These are phyloP conservation scores for Cylas formicarius DNA, from an alignment of 1,140 invertebrate genomes.

Conservation along the genomic window DNA sequence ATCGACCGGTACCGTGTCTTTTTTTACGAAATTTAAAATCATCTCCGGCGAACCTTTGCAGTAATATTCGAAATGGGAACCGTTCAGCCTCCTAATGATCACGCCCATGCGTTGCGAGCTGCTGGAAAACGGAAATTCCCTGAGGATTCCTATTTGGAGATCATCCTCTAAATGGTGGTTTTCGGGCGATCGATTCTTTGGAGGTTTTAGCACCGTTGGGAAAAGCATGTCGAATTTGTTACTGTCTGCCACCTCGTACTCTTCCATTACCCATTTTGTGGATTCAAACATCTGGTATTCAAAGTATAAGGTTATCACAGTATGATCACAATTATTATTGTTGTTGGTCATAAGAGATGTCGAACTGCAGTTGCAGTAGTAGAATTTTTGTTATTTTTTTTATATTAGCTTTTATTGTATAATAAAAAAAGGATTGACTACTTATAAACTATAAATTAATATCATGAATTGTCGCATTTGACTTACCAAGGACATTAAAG, in stretches of 20 bases:
- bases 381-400: too few relatives aligned
- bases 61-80: slow-evolving; percentile 68
- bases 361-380: too few relatives aligned
- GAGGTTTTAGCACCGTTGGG: slow-evolving; percentile 69
- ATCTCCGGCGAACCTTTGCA: slow-evolving; percentile 94
- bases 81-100: slow-evolving; percentile 64
- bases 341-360: too few relatives aligned
- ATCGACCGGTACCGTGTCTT: slow-evolving; percentile 57
- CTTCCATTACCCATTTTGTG: slow-evolving; percentile 69
- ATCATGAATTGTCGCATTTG: too few relatives aligned
- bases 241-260: slow-evolving; percentile 56
- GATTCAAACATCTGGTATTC: slow-evolving; percentile 67
- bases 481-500: too few relatives aligned
- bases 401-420: too few relatives aligned
- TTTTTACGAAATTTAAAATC: slow-evolving; percentile 53
- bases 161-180: slow-evolving; percentile 24
- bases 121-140: slow-evolving; percentile 92
- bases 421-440: too few relatives aligned
- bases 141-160: slow-evolving; percentile 68
- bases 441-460: too few relatives aligned
- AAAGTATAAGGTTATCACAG: neutral
- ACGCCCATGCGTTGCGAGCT: slow-evolving; percentile 87
- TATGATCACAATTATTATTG: too few relatives aligned
- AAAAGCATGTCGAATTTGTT: slow-evolving; percentile 71
- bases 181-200: slow-evolving; percentile 30